Conservation (phyloP, 2,113 vertebrate genomes). For the Dicerorhinus sumatrensis region DNA sequence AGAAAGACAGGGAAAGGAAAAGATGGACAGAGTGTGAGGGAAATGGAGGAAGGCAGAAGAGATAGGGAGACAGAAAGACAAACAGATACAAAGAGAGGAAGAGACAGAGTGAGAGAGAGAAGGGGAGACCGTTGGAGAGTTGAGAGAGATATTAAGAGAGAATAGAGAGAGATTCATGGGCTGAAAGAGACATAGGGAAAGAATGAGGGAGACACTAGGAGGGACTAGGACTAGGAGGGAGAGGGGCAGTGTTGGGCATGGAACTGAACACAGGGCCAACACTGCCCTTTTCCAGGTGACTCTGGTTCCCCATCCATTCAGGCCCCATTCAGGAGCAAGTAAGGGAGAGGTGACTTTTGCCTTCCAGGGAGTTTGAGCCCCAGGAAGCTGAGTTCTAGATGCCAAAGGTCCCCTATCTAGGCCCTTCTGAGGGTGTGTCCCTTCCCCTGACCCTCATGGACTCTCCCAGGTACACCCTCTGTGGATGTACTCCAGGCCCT, state of each 20-base stretch:
- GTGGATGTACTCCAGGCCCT: constrained; percentile 92
- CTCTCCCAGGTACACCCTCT: constrained; percentile 84
- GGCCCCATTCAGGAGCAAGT: neutral
- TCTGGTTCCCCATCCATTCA: neutral
- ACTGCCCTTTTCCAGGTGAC: neutral
- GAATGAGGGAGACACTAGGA: neutral
- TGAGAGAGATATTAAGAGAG: neutral
- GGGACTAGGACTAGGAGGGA: neutral
- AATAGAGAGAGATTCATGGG: neutral
- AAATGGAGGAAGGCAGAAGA: neutral
- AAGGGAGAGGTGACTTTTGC: neutral
- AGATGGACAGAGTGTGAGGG: neutral
- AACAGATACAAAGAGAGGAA: neutral
- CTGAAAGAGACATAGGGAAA: neutral
- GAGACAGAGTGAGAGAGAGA: neutral
- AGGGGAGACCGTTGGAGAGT: neutral
- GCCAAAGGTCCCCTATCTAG: neutral
- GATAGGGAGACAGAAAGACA: neutral
- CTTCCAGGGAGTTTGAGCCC: neutral
- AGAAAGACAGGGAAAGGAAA: neutral
- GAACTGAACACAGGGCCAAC: neutral
- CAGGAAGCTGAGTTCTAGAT: neutral
- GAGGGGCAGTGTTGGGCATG: too few relatives aligned
- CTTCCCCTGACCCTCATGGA: neutral
- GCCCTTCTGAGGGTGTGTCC: neutral